Evolutionary conservation across 2,888 invertebrate genomes (phyloP), one percentile per base, ranked within the genome.

Genomic region (Neoascia interrupta): DNA sequence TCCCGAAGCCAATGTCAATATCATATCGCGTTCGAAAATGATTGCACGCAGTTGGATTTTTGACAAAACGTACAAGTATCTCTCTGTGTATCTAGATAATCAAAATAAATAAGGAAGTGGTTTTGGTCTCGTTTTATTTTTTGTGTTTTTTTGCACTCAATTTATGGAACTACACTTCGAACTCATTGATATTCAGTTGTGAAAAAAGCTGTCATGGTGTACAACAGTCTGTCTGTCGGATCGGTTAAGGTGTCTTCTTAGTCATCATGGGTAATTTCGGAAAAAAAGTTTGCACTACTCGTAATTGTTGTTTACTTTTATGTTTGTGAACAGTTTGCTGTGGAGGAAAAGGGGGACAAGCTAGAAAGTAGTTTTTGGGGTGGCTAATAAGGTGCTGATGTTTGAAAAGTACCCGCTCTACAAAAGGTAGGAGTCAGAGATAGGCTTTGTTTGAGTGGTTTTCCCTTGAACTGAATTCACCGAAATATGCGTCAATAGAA

Each of bases 1-100:
- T 66, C 31, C 76, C n/a, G n/a, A n/a, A n/a, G n/a, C n/a, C 76
- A 76, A 76, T 76, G 76, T 76, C 76, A 76, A 76, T 76, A 76
- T 60, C 76, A 76, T 36, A 64, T 45, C n/a, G 53, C 51, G 51
- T 39, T 58, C 18, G 26, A 26, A 76, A 70, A 64, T 76, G 37
- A 72, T 64, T 76, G 53, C 72, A 60, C 45, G 64, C 53, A 60
- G 64, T 66, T 58, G 64, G 39, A 34, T 66, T 76, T 76, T 76
- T 54, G 76, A 64, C 72, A 72, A 76, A 66, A 60, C 64, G 58
- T n/a, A n/a, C n/a, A n/a, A n/a, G n/a, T n/a, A n/a, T n/a, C n/a
- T n/a, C n/a, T n/a, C n/a, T n/a, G n/a, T n/a, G n/a, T 60, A 36
- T 66, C 47, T 54, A 54, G 76, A 76, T 76, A 72, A 76, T 72